Base-by-base conservation (phyloP, 1,140 invertebrate species). In the Cryptotermes secundus region DNA sequence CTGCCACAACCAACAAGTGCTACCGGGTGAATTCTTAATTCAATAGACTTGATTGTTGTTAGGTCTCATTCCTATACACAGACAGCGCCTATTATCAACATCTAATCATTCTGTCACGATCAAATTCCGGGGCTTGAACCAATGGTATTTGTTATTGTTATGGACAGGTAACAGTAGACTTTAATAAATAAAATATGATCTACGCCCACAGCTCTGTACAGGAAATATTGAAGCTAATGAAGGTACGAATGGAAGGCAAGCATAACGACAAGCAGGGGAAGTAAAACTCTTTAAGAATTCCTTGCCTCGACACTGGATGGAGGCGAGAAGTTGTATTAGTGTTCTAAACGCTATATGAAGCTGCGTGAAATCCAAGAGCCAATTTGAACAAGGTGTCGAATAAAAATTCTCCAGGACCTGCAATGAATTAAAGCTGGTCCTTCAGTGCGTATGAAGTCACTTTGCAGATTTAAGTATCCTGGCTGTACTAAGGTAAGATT, bases 41-140 rank as follows among this genome's bases (percentile, higher is more conserved):
- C 59, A 72, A 72, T 72, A 72, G 26, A 72, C 59, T 72, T 26
- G n/a, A 72, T 31, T 72, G 59, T 72, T 72, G 59, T 26, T n/a
- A 31, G n/a, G 59, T 14, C 59, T 72, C 26, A 31, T 1, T 49
- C 45, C 45, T 49, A 49, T 49, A 49, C 45, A 49, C 45, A 49
- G 7, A 19, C 59, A 72, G 26, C 59, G 10, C 45, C 45, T 49
- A 49, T 49, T 49, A 49, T 72, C 59, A 72, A 72, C 59, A 72
- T 72, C 59, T 72, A 72, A 72, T 72, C 59, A 72, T 26, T 72
- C 59, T 72, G 59, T 72, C 59, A 72, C 59, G 59, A 72, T 72
- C 59, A 14, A 31, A 72, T 72, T 72, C 59, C 26, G 59, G 59
- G 59, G 6, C 31, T 72, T 72, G 59, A 72, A 72, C n/a, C 59